Evolutionary conservation across 1,140 invertebrate genomes (phyloP), one percentile per base, ranked within the genome.

Genomic region (Penaeus chinensis): DNA sequence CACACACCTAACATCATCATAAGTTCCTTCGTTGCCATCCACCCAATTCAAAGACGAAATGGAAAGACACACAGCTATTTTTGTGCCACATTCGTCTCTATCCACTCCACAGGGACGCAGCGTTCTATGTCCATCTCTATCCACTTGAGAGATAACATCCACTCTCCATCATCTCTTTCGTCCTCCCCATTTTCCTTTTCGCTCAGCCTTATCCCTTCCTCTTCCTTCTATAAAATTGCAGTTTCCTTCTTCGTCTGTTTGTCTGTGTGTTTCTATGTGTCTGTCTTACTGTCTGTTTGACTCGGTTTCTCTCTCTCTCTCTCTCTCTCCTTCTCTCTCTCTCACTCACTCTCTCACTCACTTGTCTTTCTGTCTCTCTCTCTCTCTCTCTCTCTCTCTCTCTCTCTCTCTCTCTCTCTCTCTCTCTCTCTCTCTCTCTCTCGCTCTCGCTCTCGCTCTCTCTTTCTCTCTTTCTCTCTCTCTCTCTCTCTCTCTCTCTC

Each of bases 361-460:
- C 37, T 37, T 5, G 2, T 5, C 5, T 5, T 37, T 5, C n/a
- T n/a, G n/a, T 77, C 76, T 37, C 27, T 42, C 27, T 77, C 76
- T 20, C 76, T 77, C 76, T 78, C 76, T n/a, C 76, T 47, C 24
- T 22, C 42, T 18, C 76, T 78, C n/a, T 47, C 76, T 47, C 42
- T 22, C 76, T 54, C 76, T 16, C 22, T 20, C 7, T 19, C 32
- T 11, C 76, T 19, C 76, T 7, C n/a, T 77, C 71, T 24, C 3
- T 11, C 71, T 4, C n/a, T 11, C 27, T 22, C 77, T 20, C 61
- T 27, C 77, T 37, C 77, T 77, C 27, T 24, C 22, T 10, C 77
- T 16, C 5, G 37, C 37, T 5, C 5, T 5, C 5, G 2, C 37
- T 37, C 37, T 80, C 19, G 7, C 24, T 37, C 47, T 61, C 18